Base-by-base conservation (phyloP, 2,888 invertebrate genomes). In the Meghimatium bilineatum region DNA sequence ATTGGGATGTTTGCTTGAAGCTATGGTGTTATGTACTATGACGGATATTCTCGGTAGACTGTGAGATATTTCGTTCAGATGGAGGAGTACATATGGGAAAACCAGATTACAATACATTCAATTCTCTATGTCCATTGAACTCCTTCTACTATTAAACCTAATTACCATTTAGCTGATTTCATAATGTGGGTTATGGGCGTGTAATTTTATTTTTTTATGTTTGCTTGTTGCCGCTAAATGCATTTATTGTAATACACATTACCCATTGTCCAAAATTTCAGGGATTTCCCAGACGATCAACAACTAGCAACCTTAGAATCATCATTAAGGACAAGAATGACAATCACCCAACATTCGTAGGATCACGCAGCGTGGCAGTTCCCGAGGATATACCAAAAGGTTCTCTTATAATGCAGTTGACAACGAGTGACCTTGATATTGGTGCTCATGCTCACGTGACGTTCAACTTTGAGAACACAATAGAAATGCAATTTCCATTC, bases 361-460 rank as follows among this genome's bases (percentile, higher is more conserved):
- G 98, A 77, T 94, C 98, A 0, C 98, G 98, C 93, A 97, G 97
- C 91, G 97, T 97, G 0, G 98, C 97, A 92, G 97, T 99, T 0
- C 98, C 98, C 0, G 99, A 99, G 94, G 98, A 98, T 93, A 96
- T 97, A 0, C 97, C 97, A 90, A 95, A 97, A 72, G 97, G 97
- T 5, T 96, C 97, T 1, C 98, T 98, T 94, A 97, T 99, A 0
- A 97, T 98, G 86, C 95, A 89, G 79, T 89, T 93, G 32, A 92
- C 91, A 5, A 89, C 93, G 32, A 89, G 89, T 14, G 93, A 93
- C 85, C 85, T 84, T 10, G 92, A 93, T 86, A 89, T 90, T 74
- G 90, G 90, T 10, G 82, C 84, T 20, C 91, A 92, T 87, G 91
- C 91, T 67, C 80, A 84, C 5, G 88, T 89, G 34, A 88, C 84